Evolutionary conservation across 2,888 invertebrate genomes (phyloP).

Genomic region (Cremastobaeus sp.): DNA sequence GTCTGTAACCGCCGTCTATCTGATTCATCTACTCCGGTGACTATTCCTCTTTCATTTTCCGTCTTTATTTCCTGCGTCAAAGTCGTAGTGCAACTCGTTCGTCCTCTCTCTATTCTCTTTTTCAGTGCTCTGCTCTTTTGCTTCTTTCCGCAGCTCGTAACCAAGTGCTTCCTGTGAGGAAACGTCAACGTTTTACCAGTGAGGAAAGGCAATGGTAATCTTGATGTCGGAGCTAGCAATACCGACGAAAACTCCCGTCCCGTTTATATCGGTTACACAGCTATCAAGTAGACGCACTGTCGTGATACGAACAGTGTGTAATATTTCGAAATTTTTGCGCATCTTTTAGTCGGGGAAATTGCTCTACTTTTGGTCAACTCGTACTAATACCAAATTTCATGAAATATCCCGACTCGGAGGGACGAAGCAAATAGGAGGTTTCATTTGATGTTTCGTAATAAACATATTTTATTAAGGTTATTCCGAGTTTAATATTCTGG

Average conservation of each 20-base stretch:
- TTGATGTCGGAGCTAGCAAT: slow-evolving; percentile 52
- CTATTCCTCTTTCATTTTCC: slow-evolving; percentile 46
- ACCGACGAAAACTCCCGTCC: slow-evolving; percentile 44
- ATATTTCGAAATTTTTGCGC: slow-evolving; percentile 37
- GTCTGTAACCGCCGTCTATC: slow-evolving; percentile 22
- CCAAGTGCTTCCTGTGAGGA: slow-evolving; percentile 68
- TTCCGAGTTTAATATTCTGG: too few species aligned
- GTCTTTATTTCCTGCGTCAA: slow-evolving; percentile 55
- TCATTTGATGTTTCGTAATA: too few species aligned
- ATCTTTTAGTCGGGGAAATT: slow-evolving; percentile 28
- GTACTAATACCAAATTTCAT: too few species aligned
- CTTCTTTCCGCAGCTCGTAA: slow-evolving; percentile 67
- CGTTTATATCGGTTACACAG: slow-evolving; percentile 51
- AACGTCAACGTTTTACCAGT: slow-evolving; percentile 62
- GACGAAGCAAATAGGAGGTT: too few species aligned
- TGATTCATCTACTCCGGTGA: slow-evolving; percentile 56
- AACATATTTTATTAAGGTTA: too few species aligned
- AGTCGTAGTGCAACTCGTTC: slow-evolving; percentile 49
- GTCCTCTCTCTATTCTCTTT: slow-evolving; percentile 53
- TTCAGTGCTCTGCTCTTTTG: slow-evolving; percentile 54
- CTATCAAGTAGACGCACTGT: slow-evolving; percentile 38
- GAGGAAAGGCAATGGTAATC: slow-evolving; percentile 61
- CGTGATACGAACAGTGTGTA: slow-evolving; percentile 33
- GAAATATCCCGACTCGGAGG: too few species aligned
- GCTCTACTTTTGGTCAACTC: neutral